phyloP scores from a whole-genome alignment of 2,888 invertebrate species.

The Synanthedon vespiformis region DNA sequence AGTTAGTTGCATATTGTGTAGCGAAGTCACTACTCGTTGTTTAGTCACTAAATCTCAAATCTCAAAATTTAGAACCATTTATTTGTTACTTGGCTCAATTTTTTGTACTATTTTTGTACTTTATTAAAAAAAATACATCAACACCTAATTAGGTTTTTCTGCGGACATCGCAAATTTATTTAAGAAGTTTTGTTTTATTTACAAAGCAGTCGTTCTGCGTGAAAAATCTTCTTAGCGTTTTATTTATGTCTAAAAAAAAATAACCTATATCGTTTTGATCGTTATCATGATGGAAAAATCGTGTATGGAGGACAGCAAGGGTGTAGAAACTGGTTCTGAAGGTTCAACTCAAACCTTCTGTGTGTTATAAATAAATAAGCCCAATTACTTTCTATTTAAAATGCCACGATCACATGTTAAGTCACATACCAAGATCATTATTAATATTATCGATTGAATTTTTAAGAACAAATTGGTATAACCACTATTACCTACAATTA shows the following conservation, averaged over 20 bases:
- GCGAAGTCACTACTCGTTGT: too few species aligned
- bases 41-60: too few species aligned
- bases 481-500: too few species aligned
- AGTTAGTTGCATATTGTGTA: too few species aligned
- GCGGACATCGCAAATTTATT: neutral
- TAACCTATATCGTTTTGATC: slow-evolving; percentile 1
- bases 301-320: slow-evolving; percentile 1
- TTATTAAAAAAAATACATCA: neutral
- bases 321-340: slow-evolving; percentile 3
- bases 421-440: neutral
- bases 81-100: too few species aligned
- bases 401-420: neutral
- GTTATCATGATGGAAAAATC: slow-evolving; percentile 9
- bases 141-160: neutral
- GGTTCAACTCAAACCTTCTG: neutral
- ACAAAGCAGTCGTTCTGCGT: neutral
- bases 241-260: neutral
- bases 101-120: too few species aligned
- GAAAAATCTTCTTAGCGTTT: neutral
- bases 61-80: too few species aligned
- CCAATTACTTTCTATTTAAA: neutral
- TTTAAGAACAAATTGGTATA: too few species aligned
- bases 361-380: neutral
- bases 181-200: neutral
- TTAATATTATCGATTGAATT: too few species aligned